Conservation (phyloP, 2,113 vertebrate genomes). For the Oceanodroma tethys region DNA sequence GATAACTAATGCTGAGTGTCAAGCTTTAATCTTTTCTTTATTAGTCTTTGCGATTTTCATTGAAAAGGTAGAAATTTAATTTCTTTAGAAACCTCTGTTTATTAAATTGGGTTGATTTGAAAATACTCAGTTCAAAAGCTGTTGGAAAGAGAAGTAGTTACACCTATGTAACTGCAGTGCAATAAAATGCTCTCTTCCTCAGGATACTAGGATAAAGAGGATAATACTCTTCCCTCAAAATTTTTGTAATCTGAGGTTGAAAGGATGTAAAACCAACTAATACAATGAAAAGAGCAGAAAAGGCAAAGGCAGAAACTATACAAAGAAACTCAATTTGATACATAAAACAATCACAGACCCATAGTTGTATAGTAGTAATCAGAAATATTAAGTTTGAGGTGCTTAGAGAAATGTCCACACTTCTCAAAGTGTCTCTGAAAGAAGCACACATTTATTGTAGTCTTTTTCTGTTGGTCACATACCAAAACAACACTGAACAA, state of each 20-base stretch:
- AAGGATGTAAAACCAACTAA: neutral
- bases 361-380: neutral
- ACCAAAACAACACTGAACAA: neutral
- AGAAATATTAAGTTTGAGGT: neutral
- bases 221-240: neutral
- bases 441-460: neutral
- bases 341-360: neutral
- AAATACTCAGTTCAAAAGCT: neutral
- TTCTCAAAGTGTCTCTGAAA: neutral
- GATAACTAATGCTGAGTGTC: neutral
- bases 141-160: neutral
- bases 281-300: neutral
- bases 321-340: neutral
- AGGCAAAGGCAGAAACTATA: neutral
- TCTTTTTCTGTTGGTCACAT: neutral
- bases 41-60: neutral
- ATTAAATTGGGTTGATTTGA: neutral
- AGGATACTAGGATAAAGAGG: neutral
- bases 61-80: neutral
- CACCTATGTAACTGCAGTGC: accelerated
- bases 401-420: neutral
- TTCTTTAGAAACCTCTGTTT: neutral
- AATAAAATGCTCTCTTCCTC: neutral
- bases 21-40: neutral
- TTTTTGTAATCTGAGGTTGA: neutral